Base-by-base conservation (phyloP, 2,888 invertebrate genomes). In the Apamea sordens region DNA sequence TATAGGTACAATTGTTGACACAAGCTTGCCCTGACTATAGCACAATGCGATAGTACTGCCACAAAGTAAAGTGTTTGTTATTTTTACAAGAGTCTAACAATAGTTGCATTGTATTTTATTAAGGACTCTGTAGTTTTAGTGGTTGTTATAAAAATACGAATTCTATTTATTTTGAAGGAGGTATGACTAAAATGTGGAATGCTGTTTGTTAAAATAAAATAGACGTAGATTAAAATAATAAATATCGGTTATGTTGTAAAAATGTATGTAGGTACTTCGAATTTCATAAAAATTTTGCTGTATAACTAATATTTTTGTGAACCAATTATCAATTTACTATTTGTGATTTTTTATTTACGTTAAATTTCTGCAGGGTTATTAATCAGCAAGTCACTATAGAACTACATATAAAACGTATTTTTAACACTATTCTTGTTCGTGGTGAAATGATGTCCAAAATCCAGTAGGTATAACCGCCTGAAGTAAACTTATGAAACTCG, bases 1-100 rank as follows among this genome's bases (percentile, higher is more conserved):
- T 44, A 28, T 36, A 73, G 21, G 73, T 79, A 77, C 72, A 70
- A 24, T 28, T 84, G 80, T 87, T 84, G 80, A 88, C 84, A 80
- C 64, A 73, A 78, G 73, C 80, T 59, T 72, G 70, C 69, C 65
- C 63, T 67, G 75, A 70, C 67, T 76, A 21, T 8, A 53, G 36
- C 75, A 61, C 68, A n/a, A 63, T 72, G 28, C 47, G 64, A 64
- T 11, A 11, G 82, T 88, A 82, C 80, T 28, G 73, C 68, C 32
- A 28, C 28, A 32, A n/a, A 65, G 71, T 59, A 77, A 84, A 87
- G 80, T 74, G 80, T 64, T 67, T 18, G 47, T 67, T 59, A 50
- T 64, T 76, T 67, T 67, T 28, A 15, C 13, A 64, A 28, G 21
- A 18, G 11, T n/a, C 8, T 6, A 44, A 24, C 47, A 32, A 71